Conservation (phyloP, 1,140 invertebrate species). For the Popillia japonica region DNA sequence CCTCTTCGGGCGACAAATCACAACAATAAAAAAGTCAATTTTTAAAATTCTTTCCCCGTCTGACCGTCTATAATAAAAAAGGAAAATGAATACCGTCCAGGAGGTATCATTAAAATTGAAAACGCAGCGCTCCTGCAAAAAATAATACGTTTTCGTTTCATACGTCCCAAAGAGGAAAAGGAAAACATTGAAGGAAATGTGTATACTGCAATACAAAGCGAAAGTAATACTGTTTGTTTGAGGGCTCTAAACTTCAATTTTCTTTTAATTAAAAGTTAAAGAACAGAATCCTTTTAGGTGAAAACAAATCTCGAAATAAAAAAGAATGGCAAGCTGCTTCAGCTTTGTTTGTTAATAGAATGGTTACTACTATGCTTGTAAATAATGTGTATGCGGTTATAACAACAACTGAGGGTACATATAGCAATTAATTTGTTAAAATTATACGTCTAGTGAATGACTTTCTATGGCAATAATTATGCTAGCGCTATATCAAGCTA, state of each 20-base stretch:
- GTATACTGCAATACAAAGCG: not conserved
- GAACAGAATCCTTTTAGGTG: not conserved
- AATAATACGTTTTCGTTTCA: not conserved
- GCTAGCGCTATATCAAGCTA: no score
- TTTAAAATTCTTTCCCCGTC: no score
- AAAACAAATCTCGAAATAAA: not conserved
- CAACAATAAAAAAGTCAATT: no score
- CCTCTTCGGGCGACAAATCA: no score
- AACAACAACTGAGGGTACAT: no score
- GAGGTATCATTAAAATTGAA: no score
- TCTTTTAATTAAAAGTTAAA: conserved; percentile 12
- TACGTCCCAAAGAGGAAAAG: not conserved
- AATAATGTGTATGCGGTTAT: not conserved
- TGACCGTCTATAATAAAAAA: no score
- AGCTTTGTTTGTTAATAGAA: not conserved
- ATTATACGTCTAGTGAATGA: no score
- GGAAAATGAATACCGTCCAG: no score
- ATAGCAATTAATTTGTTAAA: no score
- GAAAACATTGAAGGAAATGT: not conserved
- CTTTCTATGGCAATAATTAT: no score
- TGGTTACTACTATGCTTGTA: not conserved
- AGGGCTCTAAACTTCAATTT: not conserved
- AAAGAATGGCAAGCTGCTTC: not conserved
- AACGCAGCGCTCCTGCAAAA: no score
- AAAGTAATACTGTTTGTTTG: conserved; percentile 3